phyloP scores from a whole-genome alignment of 2,113 vertebrate species.

The Sarotherodon lohbergeri region DNA sequence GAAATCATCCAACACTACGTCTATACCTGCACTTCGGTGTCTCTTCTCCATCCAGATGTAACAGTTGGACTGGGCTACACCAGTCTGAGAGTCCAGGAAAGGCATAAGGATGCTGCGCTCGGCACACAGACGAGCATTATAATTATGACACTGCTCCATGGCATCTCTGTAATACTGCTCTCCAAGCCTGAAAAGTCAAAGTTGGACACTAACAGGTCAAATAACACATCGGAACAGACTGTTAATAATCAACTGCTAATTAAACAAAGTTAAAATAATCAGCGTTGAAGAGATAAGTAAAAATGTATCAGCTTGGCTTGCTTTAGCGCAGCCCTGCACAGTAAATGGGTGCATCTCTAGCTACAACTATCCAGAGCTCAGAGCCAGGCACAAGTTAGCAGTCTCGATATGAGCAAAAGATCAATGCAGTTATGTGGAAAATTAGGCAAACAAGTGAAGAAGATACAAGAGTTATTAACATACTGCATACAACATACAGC shows the following conservation, averaged over 20 bases:
- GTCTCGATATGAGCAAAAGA: fast-evolving
- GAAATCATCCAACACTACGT: not conserved
- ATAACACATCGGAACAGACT: not conserved
- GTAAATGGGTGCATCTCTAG: not conserved
- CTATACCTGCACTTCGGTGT: conserved; percentile 86
- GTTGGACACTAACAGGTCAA: not conserved
- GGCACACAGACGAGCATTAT: conserved; percentile 92
- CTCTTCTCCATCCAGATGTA: conserved; percentile 99
- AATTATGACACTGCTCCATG: conserved; percentile 97
- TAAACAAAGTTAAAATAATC: not conserved
- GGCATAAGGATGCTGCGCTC: conserved; percentile 94
- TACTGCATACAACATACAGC: not conserved
- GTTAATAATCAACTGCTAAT: not conserved
- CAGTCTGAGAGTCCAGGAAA: conserved; percentile 95
- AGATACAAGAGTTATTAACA: not conserved
- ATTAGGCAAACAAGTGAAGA: not conserved
- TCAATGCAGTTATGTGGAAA: not conserved
- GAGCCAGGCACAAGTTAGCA: not conserved
- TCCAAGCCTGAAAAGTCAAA: conserved; percentile 76
- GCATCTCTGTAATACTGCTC: conserved; percentile 97
- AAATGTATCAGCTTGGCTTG: not conserved
- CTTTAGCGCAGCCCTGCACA: not conserved
- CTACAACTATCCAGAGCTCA: not conserved
- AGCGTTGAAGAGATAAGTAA: not conserved
- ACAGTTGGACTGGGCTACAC: conserved; percentile 97